Evolutionary conservation across 2,797 vertebrate genomes (phyloP), one percentile per base, ranked within the genome.

Genomic region (Nyctalus aviator): DNA sequence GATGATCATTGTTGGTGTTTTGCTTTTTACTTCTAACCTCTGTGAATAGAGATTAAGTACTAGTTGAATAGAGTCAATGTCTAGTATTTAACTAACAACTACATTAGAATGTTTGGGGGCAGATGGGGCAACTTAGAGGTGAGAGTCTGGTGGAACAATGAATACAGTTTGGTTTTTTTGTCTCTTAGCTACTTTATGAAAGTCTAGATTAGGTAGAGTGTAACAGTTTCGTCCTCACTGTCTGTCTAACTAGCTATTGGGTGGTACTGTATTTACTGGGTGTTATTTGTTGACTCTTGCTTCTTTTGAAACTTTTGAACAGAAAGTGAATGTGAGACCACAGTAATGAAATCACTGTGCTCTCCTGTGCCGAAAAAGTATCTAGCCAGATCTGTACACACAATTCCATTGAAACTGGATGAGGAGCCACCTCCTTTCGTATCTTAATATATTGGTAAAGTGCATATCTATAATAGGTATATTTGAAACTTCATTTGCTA

Each of bases 1-100:
- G 50, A 96, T 97, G 96, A 95, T 94, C 57, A 17, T 96, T 97
- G 96, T 18, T 50, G 30, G 44, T 44, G 20, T 55, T 20, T 55
- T 18, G 18, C 0, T 18, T 35, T 96, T 98, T 94, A 97, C 97
- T 97, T 97, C 94, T 97, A 92, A 98, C 95, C 96, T 97, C 90
- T 94, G 96, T 90, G 88, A 97, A 98, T 94, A 97, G 93, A 97
- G 96, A 97, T 97, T 96, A 98, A 98, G 88, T 91, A 78, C 20
- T 96, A 95, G 73, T 95, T 94, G 85, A 90, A 89, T 82, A 76
- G 91, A 96, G 71, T 97, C 90, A 95, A 76, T 96, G 96, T 94
- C 94, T 97, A 96, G 85, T 84, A 96, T 11, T 62, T 96, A 78
- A 95, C 92, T 96, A 96, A 96, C 95, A 96, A 94, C 69, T 85